A percentile compares a stretch with the other conserved stretches of the same genome.
These are phyloP conservation scores for Cosmia trapezina DNA, from an alignment of 2,888 invertebrate genomes.

Conservation along the genomic window DNA sequence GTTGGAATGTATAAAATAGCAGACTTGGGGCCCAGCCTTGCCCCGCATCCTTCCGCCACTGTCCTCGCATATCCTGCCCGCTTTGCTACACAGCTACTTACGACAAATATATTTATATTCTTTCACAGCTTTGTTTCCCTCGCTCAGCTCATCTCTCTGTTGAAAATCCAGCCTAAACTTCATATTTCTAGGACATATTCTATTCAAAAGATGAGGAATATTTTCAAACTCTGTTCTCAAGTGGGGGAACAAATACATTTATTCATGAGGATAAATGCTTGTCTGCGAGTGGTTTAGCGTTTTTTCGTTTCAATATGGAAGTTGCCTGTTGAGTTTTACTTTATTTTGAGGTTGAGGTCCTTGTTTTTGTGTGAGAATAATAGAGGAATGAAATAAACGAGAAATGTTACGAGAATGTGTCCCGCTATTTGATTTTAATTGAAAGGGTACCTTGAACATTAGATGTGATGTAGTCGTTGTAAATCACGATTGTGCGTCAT, in stretches of 20 bases:
- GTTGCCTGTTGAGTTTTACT: conserved; percentile 27
- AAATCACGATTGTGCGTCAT: not conserved
- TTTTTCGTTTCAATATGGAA: conserved; percentile 31
- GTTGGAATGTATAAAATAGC: too few relatives aligned
- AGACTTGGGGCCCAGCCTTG: too few relatives aligned
- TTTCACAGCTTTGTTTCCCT: not conserved
- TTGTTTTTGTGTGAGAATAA: conserved; percentile 8
- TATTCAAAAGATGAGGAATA: conserved; percentile 43
- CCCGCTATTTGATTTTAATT: not conserved
- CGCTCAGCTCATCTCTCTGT: not conserved
- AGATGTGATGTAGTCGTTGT: too few relatives aligned
- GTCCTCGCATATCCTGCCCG: conserved; percentile 16
- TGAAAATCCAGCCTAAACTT: conserved; percentile 14
- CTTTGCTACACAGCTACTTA: not conserved
- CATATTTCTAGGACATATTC: conserved; percentile 32
- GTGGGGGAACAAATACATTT: conserved; percentile 39
- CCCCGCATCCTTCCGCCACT: conserved; percentile 10
- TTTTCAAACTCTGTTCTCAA: conserved; percentile 34
- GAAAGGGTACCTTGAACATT: not conserved
- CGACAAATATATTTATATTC: not conserved
- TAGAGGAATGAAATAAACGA: not conserved
- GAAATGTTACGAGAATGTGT: not conserved
- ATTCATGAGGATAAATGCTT: conserved; percentile 50
- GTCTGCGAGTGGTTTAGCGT: conserved; percentile 21
- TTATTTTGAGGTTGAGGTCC: conserved; percentile 5